Evolutionary conservation across 2,888 invertebrate species (phyloP).

Genomic region (Meghimatium bilineatum): DNA sequence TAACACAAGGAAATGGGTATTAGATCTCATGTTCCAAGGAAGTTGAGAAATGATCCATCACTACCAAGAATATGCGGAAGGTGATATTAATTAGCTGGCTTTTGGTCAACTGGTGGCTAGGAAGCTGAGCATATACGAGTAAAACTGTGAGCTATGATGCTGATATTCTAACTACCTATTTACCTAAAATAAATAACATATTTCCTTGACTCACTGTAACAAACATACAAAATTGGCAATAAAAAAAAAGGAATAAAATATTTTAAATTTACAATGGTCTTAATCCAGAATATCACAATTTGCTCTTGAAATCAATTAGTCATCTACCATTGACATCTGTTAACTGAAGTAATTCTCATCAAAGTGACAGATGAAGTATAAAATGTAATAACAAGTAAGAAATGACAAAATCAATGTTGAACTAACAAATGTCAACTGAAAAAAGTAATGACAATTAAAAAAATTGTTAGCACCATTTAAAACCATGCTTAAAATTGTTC

Average conservation of each 20-base stretch:
- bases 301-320: not conserved
- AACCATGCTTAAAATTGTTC: not conserved
- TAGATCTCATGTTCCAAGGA: too few species aligned
- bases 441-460: not conserved
- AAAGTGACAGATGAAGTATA: not conserved
- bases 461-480: constrained; percentile 19
- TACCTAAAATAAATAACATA: not conserved
- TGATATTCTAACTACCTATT: too few species aligned
- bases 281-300: constrained; percentile 9
- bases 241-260: not conserved
- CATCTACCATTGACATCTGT: not conserved
- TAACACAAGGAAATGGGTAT: too few species aligned
- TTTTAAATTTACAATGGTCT: not conserved
- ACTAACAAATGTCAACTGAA: not conserved
- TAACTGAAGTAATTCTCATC: not conserved
- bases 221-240: not conserved
- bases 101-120: too few species aligned
- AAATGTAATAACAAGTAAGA: not conserved
- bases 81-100: too few species aligned
- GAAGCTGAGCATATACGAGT: too few species aligned
- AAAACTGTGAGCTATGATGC: too few species aligned
- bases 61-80: too few species aligned
- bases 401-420: too few species aligned
- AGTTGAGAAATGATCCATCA: too few species aligned
- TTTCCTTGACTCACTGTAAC: not conserved